A percentile compares a stretch with the other conserved stretches of the same genome.
phyloP scores from a whole-genome alignment of 2,113 vertebrate species.

The Picathartes gymnocephalus region DNA sequence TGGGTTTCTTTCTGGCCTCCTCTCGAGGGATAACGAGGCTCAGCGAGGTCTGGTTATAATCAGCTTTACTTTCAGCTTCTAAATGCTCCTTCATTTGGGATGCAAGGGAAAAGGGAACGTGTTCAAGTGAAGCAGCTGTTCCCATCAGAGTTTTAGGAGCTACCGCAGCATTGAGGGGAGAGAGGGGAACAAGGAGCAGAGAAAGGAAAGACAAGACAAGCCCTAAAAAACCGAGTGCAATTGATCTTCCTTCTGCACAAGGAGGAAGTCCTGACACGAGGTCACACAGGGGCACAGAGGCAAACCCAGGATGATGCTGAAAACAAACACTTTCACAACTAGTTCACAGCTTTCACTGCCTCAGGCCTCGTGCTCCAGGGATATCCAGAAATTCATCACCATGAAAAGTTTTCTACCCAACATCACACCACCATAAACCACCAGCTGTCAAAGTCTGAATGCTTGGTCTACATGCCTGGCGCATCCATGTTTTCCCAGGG shows the following conservation, averaged over 20 bases:
- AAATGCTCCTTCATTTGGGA: neutral
- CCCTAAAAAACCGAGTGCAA: neutral
- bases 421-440: neutral
- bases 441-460: neutral
- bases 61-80: conserved; percentile 19
- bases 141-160: neutral
- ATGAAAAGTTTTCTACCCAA: neutral
- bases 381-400: neutral
- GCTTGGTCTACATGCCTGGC: neutral
- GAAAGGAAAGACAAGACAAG: neutral
- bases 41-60: neutral
- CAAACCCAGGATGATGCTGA: neutral
- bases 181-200: neutral
- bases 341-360: neutral
- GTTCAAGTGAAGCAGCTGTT: neutral
- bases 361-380: neutral
- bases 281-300: neutral
- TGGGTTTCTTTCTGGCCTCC: neutral
- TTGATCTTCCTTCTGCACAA: neutral
- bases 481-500: neutral
- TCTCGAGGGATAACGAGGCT: neutral
- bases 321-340: neutral
- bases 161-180: neutral
- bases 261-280: neutral
- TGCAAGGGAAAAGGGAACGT: neutral